phyloP scores from a whole-genome alignment of 2,797 vertebrate species.

The Bovichtus variegatus region DNA sequence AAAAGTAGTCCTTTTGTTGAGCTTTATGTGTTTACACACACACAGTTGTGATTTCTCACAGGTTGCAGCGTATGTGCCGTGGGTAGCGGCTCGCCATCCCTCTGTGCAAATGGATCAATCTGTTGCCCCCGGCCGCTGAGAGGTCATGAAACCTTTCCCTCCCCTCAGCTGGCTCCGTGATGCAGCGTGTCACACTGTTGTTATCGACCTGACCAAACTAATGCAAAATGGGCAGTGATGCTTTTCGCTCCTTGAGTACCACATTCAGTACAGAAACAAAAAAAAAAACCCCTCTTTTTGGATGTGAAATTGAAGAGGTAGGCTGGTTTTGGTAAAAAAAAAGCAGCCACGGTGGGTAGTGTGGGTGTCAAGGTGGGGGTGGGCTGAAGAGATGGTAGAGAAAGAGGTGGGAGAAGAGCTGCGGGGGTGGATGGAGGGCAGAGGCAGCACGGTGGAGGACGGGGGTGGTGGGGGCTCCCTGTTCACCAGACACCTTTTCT shows the following conservation, averaged over 20 bases:
- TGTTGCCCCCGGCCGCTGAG: neutral
- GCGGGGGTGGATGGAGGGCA: slow-evolving; percentile 57
- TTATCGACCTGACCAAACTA: neutral
- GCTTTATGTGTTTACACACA: slow-evolving; percentile 45
- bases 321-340: slow-evolving; percentile 32
- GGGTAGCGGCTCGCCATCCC: slow-evolving; percentile 16
- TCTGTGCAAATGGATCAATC: slow-evolving; percentile 51
- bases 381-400: slow-evolving; percentile 26
- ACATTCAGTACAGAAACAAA: neutral
- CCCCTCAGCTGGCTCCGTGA: neutral
- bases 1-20: neutral
- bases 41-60: slow-evolving; percentile 61
- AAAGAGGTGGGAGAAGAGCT: slow-evolving; percentile 35
- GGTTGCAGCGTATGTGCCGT: slow-evolving; percentile 38
- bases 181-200: slow-evolving; percentile 8
- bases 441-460: slow-evolving; percentile 22
- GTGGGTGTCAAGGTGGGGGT: slow-evolving; percentile 39
- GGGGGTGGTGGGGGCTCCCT: slow-evolving; percentile 24
- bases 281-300: neutral
- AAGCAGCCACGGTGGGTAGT: slow-evolving; percentile 21
- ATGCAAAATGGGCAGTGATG: neutral
- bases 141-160: neutral
- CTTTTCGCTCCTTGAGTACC: neutral
- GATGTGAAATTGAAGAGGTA: slow-evolving; percentile 12
- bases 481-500: slow-evolving; percentile 87